Evolutionary conservation across 2,888 invertebrate species (phyloP).

Genomic region (Tipula unca): DNA sequence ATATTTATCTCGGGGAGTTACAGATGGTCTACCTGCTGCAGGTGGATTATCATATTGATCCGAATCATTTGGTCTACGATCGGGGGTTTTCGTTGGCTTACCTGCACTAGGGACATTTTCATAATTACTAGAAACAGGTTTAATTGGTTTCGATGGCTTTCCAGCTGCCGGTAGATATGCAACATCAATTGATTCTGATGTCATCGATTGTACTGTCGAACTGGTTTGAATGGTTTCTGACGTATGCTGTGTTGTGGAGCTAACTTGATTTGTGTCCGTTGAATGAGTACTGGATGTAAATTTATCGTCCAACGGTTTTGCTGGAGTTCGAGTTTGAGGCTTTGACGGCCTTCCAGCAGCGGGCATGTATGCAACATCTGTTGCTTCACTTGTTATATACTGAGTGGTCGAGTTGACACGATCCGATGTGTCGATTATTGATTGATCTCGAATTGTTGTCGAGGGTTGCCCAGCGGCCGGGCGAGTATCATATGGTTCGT

Average conservation of each 20-base stretch:
- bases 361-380: neutral
- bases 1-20: neutral
- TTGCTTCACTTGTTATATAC: neutral
- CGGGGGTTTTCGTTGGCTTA: neutral
- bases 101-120: neutral
- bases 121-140: neutral
- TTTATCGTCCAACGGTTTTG: neutral
- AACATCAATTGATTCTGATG: neutral
- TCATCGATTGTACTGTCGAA: neutral
- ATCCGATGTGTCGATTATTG: neutral
- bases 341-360: neutral
- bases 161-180: neutral
- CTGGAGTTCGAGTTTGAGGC: neutral
- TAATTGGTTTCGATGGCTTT: neutral
- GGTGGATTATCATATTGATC: neutral
- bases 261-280: neutral
- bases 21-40: conserved; percentile 15
- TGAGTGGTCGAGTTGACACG: neutral
- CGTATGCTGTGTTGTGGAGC: neutral
- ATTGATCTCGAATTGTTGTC: neutral
- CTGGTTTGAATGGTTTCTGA: neutral
- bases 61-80: neutral
- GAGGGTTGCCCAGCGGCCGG: neutral
- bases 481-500: neutral
- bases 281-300: neutral